A percentile compares a stretch with the other conserved stretches of the same genome.
Evolutionary conservation across 2,797 vertebrate species (phyloP).

Genomic region (Pipistrellus pipistrellus): DNA sequence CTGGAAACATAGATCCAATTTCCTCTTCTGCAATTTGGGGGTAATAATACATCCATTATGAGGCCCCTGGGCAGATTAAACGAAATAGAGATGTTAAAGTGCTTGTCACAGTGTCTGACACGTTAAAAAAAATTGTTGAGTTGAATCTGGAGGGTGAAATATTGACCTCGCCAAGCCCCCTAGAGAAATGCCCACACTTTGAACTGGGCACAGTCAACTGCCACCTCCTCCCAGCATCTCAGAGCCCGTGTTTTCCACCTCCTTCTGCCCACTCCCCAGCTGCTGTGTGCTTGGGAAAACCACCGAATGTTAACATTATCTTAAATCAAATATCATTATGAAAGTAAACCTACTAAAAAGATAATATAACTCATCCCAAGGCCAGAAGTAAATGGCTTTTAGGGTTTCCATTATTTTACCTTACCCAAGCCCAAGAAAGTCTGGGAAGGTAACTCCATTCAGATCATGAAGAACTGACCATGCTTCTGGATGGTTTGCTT

Average conservation of each 20-base stretch:
- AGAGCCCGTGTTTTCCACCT: background rate
- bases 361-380: constrained; percentile 62
- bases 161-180: constrained; percentile 42
- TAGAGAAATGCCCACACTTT: background rate
- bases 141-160: constrained; percentile 52
- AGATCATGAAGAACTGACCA: constrained; percentile 44
- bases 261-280: constrained; percentile 22
- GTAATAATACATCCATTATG: constrained; percentile 65
- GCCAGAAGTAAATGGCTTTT: constrained; percentile 73
- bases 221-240: background rate
- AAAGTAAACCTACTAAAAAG: constrained; percentile 72
- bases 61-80: constrained; percentile 65
- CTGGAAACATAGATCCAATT: constrained; percentile 66
- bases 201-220: background rate
- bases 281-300: constrained; percentile 72
- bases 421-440: constrained; percentile 49
- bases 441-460: constrained; percentile 31
- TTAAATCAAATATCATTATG: constrained; percentile 81
- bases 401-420: constrained; percentile 70
- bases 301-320: constrained; percentile 78
- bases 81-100: constrained; percentile 60
- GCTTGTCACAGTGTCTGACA: constrained; percentile 56
- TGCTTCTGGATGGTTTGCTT: background rate
- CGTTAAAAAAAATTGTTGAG: constrained; percentile 62
- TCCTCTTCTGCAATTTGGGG: constrained; percentile 74